Evolutionary conservation across 2,797 vertebrate genomes (phyloP), one percentile per base, ranked within the genome.

Genomic region (Euphonia xanthogaster): DNA sequence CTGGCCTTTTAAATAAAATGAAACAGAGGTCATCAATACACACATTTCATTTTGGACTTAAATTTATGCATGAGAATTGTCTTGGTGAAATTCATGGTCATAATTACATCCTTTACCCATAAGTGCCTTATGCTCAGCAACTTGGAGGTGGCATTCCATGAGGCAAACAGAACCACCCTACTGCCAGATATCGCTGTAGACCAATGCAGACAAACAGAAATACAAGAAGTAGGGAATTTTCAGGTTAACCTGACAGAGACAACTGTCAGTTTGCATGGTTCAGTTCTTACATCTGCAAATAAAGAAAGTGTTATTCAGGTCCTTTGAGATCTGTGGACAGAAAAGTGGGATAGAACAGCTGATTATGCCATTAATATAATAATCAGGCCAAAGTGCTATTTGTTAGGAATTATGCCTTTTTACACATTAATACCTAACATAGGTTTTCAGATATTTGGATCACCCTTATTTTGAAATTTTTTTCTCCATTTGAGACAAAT

Each of bases 361-460:
- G 79, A 86, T 17, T 53, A 55, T 39, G 30, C 2, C 40, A 65
- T 75, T 89, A 84, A 79, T 79, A 91, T 86, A 88, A 58, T 54
- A 86, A 72, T 45, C 28, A 51, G 53, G 18, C 57, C 50, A 73
- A 94, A 78, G 44, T 22, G 37, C 9, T 57, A 70, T 25, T 89
- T 86, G 27, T 72, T 83, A 90, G 51, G 55, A 86, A 88, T 84
- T 67, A 85, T 54, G 33, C 39, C n/a, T 73, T 93, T 94, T 88
- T 79, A 37, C 37, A 81, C 39, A 60, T 65, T 78, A 88, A 80
- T 79, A 76, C 39, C 17, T 71, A 79, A 63, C 48, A 79, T 11
- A 58, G 55, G n/a, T 91, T 94, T 96, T 92, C 51, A 89, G 75
- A 65, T 92, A 86, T 78, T 93, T 95, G 81, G 90, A 93, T 95